Percentiles rank a stretch among this genome's conserved stretches.
Conservation (phyloP, 2,113 vertebrate species). For the Electrona antarctica region DNA sequence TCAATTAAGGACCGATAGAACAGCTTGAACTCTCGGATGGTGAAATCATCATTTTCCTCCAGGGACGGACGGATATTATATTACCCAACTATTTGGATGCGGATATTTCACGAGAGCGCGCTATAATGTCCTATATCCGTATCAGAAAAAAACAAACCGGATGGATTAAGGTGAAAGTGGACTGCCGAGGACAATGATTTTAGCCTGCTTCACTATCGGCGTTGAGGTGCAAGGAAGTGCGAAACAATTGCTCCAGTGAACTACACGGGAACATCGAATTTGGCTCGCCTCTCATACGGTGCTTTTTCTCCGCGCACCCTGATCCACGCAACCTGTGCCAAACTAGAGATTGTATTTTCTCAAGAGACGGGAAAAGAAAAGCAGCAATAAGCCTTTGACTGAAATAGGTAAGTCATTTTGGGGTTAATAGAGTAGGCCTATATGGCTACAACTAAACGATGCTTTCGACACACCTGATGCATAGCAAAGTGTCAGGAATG, state of each 20-base stretch:
- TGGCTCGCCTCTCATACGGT: slow-evolving; percentile 36
- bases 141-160: slow-evolving; percentile 16
- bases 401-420: slow-evolving; percentile 53
- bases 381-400: background rate
- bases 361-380: slow-evolving; percentile 4
- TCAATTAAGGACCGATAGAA: slow-evolving; percentile 24
- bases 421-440: background rate
- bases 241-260: slow-evolving; percentile 42
- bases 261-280: slow-evolving; percentile 48
- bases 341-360: slow-evolving; percentile 41
- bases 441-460: background rate
- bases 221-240: slow-evolving; percentile 26
- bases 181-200: slow-evolving; percentile 36
- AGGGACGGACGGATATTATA: slow-evolving; percentile 49
- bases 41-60: slow-evolving; percentile 8
- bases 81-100: slow-evolving; percentile 54
- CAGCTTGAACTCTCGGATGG: no score
- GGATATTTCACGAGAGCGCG: slow-evolving; percentile 38
- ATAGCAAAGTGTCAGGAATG: background rate
- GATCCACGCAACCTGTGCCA: background rate
- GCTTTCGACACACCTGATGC: background rate
- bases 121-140: slow-evolving; percentile 23
- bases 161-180: slow-evolving; percentile 32
- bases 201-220: slow-evolving; percentile 27
- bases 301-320: slow-evolving; percentile 15